These are phyloP conservation scores for Lepidocolaptes lacrymiger DNA, from an alignment of 2,797 vertebrate genomes.

Conservation along the genomic window DNA sequence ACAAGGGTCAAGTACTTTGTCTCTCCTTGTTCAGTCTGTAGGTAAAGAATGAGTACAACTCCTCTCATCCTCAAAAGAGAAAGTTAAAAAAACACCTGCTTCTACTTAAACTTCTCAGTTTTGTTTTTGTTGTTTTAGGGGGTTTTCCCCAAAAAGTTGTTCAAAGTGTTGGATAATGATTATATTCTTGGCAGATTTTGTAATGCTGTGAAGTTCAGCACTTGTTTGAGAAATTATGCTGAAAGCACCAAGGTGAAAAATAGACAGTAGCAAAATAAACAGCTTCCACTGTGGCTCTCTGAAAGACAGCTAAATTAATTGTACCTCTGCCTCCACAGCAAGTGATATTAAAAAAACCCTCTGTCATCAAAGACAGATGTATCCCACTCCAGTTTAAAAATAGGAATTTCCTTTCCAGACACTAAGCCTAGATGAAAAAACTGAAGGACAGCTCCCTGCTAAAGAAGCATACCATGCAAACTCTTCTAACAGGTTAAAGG, in stretches of 20 bases:
- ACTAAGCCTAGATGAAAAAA: not conserved
- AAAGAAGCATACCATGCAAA: not conserved
- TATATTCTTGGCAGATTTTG: not conserved
- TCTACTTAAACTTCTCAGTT: not conserved
- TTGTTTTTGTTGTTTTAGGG: accelerated
- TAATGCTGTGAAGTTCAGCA: not conserved
- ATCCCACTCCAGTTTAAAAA: not conserved
- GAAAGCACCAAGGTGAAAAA: not conserved
- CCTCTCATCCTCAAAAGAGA: not conserved
- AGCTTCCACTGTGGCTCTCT: not conserved
- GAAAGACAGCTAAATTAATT: not conserved
- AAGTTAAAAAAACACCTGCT: accelerated
- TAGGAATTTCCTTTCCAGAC: not conserved
- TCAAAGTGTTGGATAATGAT: not conserved
- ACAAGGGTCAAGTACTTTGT: not conserved
- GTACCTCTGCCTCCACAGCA: not conserved
- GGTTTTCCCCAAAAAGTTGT: not conserved
- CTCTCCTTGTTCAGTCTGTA: not conserved
- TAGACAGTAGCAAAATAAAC: not conserved
- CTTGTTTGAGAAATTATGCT: not conserved
- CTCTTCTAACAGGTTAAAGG: not conserved
- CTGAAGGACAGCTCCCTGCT: accelerated
- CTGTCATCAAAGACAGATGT: not conserved
- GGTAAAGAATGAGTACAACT: not conserved
- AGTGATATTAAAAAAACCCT: accelerated